Conservation (phyloP, 2,888 invertebrate species). For the Fragum fragum region DNA sequence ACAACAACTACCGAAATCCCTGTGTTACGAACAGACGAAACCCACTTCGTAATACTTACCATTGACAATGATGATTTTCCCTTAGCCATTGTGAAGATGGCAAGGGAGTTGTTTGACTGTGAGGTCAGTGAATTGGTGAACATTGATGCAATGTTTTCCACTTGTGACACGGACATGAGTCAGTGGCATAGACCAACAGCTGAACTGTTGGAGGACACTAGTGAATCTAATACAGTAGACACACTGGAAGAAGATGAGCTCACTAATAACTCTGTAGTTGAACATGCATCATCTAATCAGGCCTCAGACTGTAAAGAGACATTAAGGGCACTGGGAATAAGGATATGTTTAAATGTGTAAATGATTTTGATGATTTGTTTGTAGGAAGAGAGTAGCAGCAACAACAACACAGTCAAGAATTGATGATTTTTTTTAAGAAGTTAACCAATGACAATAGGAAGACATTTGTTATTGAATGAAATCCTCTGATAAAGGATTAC, state of each 20-base stretch:
- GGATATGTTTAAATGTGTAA: not conserved
- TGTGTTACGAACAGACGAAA: no score
- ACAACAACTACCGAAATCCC: no score
- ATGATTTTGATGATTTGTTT: conserved; percentile 15
- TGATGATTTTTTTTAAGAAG: conserved; percentile 19
- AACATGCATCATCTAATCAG: not conserved
- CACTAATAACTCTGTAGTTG: not conserved
- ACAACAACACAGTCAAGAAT: conserved; percentile 27
- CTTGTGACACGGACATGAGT: conserved; percentile 37
- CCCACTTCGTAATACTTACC: no score
- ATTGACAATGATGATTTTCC: conserved; percentile 27
- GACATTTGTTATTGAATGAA: not conserved
- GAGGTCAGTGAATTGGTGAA: not conserved
- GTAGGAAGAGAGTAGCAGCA: not conserved
- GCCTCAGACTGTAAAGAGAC: conserved; percentile 5
- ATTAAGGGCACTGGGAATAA: not conserved
- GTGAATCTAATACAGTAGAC: not conserved
- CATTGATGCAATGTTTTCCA: conserved; percentile 27
- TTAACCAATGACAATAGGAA: not conserved
- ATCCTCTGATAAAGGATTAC: not conserved
- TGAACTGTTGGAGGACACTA: conserved; percentile 3
- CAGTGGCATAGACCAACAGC: conserved; percentile 34
- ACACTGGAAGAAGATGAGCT: not conserved
- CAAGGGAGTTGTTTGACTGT: conserved; percentile 33
- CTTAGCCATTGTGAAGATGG: conserved; percentile 5